phyloP scores from a whole-genome alignment of 2,797 vertebrate genomes.

The Anolis apletophallus region DNA sequence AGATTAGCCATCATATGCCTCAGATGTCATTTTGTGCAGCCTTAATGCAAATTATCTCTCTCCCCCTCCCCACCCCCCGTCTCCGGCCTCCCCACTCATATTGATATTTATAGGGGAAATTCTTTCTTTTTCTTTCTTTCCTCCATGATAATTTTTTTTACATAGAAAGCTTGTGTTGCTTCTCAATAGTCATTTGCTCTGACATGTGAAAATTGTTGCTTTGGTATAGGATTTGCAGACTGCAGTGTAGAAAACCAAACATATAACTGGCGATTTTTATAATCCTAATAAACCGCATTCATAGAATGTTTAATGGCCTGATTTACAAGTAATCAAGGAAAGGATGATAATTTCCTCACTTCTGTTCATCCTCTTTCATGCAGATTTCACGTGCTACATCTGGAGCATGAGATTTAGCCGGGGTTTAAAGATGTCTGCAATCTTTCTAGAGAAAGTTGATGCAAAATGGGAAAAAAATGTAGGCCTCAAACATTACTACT shows the following conservation, averaged over 20 bases:
- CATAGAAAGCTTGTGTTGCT: neutral
- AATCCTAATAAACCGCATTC: constrained; percentile 55
- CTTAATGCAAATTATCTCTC: constrained; percentile 27
- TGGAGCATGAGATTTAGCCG: constrained; percentile 57
- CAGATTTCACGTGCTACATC: constrained; percentile 49
- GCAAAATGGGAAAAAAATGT: neutral
- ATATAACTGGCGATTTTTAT: constrained; percentile 30
- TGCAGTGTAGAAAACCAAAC: constrained; percentile 52
- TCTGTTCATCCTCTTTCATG: constrained; percentile 30
- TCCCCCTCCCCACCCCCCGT: neutral
- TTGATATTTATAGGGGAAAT: constrained; percentile 19
- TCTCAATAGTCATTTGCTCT: constrained; percentile 48
- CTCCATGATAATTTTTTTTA: constrained; percentile 18
- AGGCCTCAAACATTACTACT: constrained; percentile 4
- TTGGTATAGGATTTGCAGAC: constrained; percentile 39
- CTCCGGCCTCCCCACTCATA: neutral
- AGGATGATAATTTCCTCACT: constrained; percentile 13
- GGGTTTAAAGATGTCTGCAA: constrained; percentile 14
- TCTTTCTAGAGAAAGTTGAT: constrained; percentile 54
- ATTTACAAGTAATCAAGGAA: constrained; percentile 65
- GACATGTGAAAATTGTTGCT: constrained; percentile 47
- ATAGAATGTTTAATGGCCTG: constrained; percentile 54
- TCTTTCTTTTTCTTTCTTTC: constrained; percentile 12
- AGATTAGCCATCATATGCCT: constrained; percentile 39
- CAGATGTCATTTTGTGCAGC: constrained; percentile 27